Evolutionary conservation across 1,140 invertebrate species (phyloP).

Genomic region (Penaeus indicus): DNA sequence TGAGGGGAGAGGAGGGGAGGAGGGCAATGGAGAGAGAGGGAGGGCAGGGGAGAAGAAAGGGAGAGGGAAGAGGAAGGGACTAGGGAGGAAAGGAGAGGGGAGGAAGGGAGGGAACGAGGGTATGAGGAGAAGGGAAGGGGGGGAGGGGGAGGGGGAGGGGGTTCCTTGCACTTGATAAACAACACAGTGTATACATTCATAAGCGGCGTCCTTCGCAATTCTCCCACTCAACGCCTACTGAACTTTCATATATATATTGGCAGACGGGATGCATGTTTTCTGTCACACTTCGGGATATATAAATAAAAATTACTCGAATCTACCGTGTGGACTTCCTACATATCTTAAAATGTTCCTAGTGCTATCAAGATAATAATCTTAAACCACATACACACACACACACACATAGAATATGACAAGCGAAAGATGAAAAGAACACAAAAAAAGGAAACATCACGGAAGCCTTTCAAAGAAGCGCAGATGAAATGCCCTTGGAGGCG

Average conservation of each 20-base stretch:
- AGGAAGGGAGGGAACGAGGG: neutral
- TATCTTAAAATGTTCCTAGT: too few relatives aligned
- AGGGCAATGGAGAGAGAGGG: too few relatives aligned
- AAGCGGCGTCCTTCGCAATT: constrained; percentile 7
- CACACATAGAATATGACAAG: neutral
- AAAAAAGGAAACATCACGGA: too few relatives aligned
- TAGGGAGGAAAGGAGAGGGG: neutral
- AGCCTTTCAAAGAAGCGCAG: too few relatives aligned
- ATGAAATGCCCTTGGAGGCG: too few relatives aligned
- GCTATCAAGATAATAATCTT: too few relatives aligned
- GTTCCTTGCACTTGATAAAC: neutral
- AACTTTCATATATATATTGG: neutral
- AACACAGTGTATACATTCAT: neutral
- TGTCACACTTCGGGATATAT: neutral
- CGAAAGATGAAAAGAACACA: too few relatives aligned
- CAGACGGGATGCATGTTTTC: too few relatives aligned
- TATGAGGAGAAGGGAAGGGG: neutral
- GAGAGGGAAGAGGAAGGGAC: neutral
- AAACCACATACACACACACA: too few relatives aligned
- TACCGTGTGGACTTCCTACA: too few relatives aligned
- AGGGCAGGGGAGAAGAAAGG: neutral
- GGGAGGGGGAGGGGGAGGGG: neutral
- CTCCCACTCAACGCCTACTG: neutral
- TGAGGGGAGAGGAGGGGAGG: too few relatives aligned
- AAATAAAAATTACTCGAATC: neutral